Conservation (phyloP, 2,888 invertebrate genomes). For the Megaustenia siamemsis region DNA sequence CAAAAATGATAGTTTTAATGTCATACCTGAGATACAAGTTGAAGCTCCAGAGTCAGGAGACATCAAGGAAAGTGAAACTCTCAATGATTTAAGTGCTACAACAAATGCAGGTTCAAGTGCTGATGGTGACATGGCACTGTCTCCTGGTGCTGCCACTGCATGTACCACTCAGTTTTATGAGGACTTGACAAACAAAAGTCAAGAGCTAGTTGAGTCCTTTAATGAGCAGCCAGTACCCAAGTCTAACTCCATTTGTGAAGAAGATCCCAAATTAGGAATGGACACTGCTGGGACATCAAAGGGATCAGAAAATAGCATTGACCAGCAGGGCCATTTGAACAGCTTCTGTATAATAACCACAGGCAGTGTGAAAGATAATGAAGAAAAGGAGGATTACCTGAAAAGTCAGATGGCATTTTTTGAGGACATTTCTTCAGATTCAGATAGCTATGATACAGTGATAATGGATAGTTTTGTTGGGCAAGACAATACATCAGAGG, state of each 20-base stretch:
- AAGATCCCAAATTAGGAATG: too few relatives aligned
- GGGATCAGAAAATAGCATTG: neutral
- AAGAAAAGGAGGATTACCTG: slow-evolving; percentile 35
- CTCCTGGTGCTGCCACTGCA: neutral
- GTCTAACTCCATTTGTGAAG: neutral
- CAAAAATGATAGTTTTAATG: too few relatives aligned
- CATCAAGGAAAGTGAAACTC: too few relatives aligned
- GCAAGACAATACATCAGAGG: neutral
- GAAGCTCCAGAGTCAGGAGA: neutral
- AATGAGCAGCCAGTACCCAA: neutral
- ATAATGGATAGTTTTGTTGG: slow-evolving; percentile 20
- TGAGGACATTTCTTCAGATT: slow-evolving; percentile 52
- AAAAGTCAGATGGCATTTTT: slow-evolving; percentile 53
- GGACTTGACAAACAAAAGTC: neutral
- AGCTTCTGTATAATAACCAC: neutral
- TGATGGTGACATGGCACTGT: neutral
- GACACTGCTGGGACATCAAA: neutral
- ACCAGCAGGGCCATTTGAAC: too few relatives aligned
- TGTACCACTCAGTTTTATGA: neutral
- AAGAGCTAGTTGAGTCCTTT: neutral
- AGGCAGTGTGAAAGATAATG: neutral
- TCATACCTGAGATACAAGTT: too few relatives aligned
- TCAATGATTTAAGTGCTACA: neutral
- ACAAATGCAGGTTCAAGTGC: neutral
- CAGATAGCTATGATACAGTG: slow-evolving; percentile 41